These are phyloP conservation scores for Nothocercus julius DNA, from an alignment of 2,113 vertebrate genomes.

Conservation along the genomic window DNA sequence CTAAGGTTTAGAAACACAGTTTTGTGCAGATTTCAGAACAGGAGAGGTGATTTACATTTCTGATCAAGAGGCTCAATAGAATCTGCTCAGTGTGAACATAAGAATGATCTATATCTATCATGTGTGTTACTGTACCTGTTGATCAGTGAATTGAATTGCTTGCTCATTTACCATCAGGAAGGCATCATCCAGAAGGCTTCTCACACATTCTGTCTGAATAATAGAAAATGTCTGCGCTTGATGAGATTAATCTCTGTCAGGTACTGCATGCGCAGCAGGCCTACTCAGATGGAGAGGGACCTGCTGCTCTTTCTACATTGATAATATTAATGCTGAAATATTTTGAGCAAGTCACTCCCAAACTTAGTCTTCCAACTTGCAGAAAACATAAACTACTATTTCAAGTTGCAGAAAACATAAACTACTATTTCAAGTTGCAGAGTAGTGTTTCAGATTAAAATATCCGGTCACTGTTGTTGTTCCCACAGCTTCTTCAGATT, in stretches of 20 bases:
- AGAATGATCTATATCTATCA: background rate
- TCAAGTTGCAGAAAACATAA: background rate
- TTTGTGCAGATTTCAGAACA: background rate
- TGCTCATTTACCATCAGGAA: background rate
- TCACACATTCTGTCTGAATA: background rate
- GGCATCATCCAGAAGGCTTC: background rate
- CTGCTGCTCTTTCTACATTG: background rate
- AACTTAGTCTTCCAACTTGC: background rate
- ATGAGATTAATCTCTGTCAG: background rate
- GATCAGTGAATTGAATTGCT: background rate
- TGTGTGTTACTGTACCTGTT: background rate
- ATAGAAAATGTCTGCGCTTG: constrained; percentile 4
- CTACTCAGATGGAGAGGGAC: background rate
- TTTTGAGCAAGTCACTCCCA: background rate
- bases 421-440: background rate
- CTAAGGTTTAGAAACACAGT: background rate
- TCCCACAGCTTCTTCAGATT: background rate
- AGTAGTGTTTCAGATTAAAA: background rate
- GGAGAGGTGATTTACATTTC: background rate
- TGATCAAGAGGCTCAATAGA: background rate
- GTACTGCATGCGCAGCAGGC: background rate
- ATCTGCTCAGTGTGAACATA: background rate
- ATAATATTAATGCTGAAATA: background rate
- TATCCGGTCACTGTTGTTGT: background rate
- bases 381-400: background rate